Evolutionary conservation across 2,797 vertebrate species (phyloP).

Genomic region (Oreochromis mossambicus): DNA sequence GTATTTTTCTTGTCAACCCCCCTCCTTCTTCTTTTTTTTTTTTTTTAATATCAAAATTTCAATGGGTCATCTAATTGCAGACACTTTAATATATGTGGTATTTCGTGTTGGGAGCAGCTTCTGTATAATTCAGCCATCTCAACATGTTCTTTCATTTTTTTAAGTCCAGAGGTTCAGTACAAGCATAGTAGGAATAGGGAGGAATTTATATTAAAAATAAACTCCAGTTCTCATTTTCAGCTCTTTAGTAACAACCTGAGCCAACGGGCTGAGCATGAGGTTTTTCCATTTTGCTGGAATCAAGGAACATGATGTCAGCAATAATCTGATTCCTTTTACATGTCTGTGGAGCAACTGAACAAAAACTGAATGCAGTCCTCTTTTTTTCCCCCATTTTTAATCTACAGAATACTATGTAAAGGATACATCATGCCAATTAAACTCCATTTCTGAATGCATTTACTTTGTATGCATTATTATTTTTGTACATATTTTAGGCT

Average conservation of each 20-base stretch:
- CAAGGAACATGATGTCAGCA: conserved; percentile 72
- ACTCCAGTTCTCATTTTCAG: conserved; percentile 38
- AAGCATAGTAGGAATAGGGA: conserved; percentile 35
- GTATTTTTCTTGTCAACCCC: neutral
- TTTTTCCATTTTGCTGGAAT: conserved; percentile 65
- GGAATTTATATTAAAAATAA: conserved; percentile 31
- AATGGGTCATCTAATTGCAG: conserved; percentile 11
- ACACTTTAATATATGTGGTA: conserved; percentile 15
- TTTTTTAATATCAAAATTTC: neutral
- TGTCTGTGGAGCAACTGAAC: conserved; percentile 29
- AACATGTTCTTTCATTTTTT: neutral
- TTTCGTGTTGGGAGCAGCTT: conserved; percentile 40
- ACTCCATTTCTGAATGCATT: conserved; percentile 68
- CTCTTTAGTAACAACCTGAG: conserved; percentile 33
- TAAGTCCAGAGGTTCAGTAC: conserved; percentile 1
- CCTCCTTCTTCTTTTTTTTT: accelerated
- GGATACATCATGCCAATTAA: conserved; percentile 68
- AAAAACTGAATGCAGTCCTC: conserved; percentile 16
- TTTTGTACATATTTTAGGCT: neutral
- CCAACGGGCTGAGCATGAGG: conserved; percentile 44
- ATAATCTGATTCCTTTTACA: conserved; percentile 65
- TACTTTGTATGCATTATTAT: conserved; percentile 20
- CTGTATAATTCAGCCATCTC: conserved; percentile 42
- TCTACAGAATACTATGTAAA: conserved; percentile 66
- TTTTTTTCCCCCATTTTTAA: conserved; percentile 43